Percentiles rank a stretch among this genome's conserved stretches.
phyloP scores from a whole-genome alignment of 2,113 vertebrate species.

The Motacilla alba region DNA sequence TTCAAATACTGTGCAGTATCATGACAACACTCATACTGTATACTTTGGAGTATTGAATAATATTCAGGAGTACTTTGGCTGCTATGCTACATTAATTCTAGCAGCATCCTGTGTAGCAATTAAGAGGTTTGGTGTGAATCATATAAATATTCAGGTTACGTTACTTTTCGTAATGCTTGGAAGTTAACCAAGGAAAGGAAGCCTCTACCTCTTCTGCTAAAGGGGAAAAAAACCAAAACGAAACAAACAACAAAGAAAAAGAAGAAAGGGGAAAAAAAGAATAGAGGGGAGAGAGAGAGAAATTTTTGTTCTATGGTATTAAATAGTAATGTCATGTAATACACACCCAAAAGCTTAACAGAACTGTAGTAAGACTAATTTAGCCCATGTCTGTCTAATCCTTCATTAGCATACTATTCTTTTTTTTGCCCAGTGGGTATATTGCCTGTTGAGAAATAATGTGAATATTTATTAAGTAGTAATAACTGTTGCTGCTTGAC shows the following conservation, averaged over 20 bases:
- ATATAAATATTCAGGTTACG: neutral
- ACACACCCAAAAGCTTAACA: neutral
- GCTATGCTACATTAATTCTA: neutral
- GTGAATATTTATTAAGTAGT: neutral
- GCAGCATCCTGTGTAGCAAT: neutral
- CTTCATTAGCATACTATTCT: neutral
- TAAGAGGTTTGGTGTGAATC: neutral
- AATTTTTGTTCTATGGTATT: neutral
- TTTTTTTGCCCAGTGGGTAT: constrained; percentile 5
- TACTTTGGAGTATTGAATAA: neutral
- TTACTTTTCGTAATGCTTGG: neutral
- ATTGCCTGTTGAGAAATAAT: neutral
- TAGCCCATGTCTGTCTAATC: neutral
- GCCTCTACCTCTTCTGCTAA: neutral
- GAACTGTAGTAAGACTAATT: constrained; percentile 20
- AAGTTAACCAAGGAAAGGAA: neutral
- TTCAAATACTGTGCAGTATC: neutral
- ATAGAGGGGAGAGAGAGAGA: neutral
- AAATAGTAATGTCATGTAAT: neutral
- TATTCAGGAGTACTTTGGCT: neutral
- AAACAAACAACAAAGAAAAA: neutral
- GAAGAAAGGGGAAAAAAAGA: neutral
- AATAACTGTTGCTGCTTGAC: constrained; percentile 32
- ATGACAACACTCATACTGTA: neutral
- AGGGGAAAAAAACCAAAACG: neutral